These are phyloP conservation scores for Bhutanitis thaidina DNA, from an alignment of 2,888 invertebrate species.

Conservation along the genomic window DNA sequence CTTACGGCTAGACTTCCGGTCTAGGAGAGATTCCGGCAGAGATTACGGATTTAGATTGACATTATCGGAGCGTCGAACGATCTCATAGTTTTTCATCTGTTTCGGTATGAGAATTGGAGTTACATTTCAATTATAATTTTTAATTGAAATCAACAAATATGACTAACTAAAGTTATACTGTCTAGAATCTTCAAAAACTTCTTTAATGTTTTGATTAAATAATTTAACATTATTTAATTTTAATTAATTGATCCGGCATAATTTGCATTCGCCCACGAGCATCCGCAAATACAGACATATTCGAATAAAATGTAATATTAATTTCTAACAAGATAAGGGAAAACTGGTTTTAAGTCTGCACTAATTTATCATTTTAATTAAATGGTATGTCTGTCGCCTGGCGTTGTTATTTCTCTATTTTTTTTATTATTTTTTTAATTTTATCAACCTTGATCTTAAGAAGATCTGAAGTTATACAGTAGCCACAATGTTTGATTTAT, in stretches of 20 bases:
- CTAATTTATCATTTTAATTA: conserved; percentile 20
- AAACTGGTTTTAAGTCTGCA: conserved; percentile 11
- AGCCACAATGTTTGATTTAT: conserved; percentile 9
- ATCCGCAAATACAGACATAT: background rate
- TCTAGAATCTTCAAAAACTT: too few relatives aligned
- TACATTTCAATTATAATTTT: too few relatives aligned
- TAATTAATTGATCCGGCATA: conserved; percentile 10
- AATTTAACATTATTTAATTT: conserved; percentile 10
- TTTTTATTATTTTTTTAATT: conserved; percentile 4
- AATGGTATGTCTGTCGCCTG: conserved; percentile 6
- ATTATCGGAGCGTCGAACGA: too few relatives aligned
- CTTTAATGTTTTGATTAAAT: background rate
- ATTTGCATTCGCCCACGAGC: conserved; percentile 1
- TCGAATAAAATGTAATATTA: conserved; percentile 9
- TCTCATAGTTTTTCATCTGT: too few relatives aligned
- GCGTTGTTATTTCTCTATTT: conserved; percentile 1
- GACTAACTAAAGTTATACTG: too few relatives aligned
- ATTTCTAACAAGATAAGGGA: conserved; percentile 18
- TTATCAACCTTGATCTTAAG: background rate
- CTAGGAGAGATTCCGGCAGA: too few relatives aligned
- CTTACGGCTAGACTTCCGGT: too few relatives aligned
- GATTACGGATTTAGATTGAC: too few relatives aligned
- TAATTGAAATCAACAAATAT: too few relatives aligned
- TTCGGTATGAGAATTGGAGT: too few relatives aligned
- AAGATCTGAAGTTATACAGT: background rate